Percentiles rank a stretch among this genome's conserved stretches.
Conservation (phyloP, 2,888 invertebrate species). For the Drosophila anomalipes region DNA sequence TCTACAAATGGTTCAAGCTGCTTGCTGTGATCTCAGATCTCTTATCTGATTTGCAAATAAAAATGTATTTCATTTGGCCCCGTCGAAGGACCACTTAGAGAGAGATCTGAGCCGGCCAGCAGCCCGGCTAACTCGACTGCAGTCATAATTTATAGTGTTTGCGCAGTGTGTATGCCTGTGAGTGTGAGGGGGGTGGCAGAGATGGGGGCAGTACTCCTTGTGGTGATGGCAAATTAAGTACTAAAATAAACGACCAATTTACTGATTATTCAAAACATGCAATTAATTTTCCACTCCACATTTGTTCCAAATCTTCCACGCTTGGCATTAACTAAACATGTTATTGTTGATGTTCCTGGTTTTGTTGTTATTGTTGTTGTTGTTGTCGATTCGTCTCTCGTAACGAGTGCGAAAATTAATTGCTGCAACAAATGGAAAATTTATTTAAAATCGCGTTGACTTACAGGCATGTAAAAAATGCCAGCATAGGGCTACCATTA, state of each 20-base stretch:
- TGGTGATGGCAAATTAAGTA: slow-evolving; percentile 73
- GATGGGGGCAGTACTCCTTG: slow-evolving; percentile 23
- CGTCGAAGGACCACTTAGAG: slow-evolving; percentile 30
- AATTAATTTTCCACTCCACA: slow-evolving; percentile 76
- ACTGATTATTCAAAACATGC: slow-evolving; percentile 82
- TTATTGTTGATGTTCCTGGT: slow-evolving; percentile 20
- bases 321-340: slow-evolving; percentile 45
- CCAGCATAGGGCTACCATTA: slow-evolving; percentile 9
- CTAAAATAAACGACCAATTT: slow-evolving; percentile 82
- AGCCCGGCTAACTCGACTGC: slow-evolving; percentile 20
- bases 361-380: slow-evolving; percentile 14
- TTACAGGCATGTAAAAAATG: slow-evolving; percentile 16
- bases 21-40: slow-evolving; percentile 60
- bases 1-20: slow-evolving; percentile 53
- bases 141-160: slow-evolving; percentile 70
- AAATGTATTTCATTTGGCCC: slow-evolving; percentile 67
- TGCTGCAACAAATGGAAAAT: slow-evolving; percentile 61
- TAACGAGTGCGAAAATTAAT: slow-evolving; percentile 66
- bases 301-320: slow-evolving; percentile 52
- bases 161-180: slow-evolving; percentile 31
- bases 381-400: slow-evolving; percentile 22
- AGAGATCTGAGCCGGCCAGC: slow-evolving; percentile 17
- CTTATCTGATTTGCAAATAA: slow-evolving; percentile 79
- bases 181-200: not conserved
- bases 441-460: slow-evolving; percentile 47